A percentile compares a stretch with the other conserved stretches of the same genome.
These are phyloP conservation scores for Mactromeris polynyma DNA, from an alignment of 2,888 invertebrate species.

Conservation along the genomic window DNA sequence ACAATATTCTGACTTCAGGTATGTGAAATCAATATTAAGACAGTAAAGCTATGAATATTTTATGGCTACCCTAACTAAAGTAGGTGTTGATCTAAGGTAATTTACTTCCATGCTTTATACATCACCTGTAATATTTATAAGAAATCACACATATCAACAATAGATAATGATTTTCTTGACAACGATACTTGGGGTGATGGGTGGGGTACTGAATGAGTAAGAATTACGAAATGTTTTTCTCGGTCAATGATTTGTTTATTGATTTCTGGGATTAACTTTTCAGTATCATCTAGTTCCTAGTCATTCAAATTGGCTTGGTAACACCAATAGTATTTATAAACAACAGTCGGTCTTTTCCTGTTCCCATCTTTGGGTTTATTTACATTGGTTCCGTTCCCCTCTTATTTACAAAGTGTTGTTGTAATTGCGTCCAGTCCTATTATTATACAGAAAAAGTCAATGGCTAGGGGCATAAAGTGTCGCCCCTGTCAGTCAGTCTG, in stretches of 20 bases:
- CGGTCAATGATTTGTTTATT: neutral
- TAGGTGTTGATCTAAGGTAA: conserved; percentile 23
- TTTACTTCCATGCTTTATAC: neutral
- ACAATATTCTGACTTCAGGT: conserved; percentile 10
- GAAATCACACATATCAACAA: neutral
- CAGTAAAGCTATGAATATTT: conserved; percentile 60
- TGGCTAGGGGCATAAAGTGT: too few relatives aligned
- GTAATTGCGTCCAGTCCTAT: too few relatives aligned
- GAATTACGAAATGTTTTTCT: neutral
- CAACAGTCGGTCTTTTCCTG: too few relatives aligned
- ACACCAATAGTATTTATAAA: neutral
- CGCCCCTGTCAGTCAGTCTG: too few relatives aligned
- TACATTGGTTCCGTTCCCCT: too few relatives aligned
- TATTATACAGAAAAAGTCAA: too few relatives aligned
- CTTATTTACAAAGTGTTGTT: too few relatives aligned
- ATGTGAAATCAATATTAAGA: conserved; percentile 52
- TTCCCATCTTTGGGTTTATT: too few relatives aligned
- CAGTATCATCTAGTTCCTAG: neutral
- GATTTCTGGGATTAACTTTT: neutral
- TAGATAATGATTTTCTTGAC: neutral
- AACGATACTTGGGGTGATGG: neutral
- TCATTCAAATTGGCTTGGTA: neutral
- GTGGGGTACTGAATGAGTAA: neutral
- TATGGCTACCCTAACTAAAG: conserved; percentile 48
- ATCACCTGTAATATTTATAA: conserved; percentile 8